Conservation (phyloP, 2,113 vertebrate genomes). For the Gopherus flavomarginatus region DNA sequence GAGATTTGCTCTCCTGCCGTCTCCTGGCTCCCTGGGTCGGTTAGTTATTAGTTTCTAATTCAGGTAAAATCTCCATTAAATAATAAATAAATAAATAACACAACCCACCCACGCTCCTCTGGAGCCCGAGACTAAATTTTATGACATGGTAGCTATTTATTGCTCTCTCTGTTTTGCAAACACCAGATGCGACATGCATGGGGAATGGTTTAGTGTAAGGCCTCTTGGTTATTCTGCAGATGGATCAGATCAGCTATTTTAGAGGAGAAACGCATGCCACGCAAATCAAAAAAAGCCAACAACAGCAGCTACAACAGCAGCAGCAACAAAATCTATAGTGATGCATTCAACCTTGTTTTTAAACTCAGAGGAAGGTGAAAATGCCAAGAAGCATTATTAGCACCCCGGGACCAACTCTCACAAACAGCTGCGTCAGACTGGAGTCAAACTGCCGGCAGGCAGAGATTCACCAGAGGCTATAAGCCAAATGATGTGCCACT, state of each 20-base stretch:
- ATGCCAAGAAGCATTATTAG: background rate
- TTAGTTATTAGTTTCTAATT: background rate
- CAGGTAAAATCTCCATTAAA: background rate
- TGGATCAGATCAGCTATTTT: constrained; percentile 61
- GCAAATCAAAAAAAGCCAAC: background rate
- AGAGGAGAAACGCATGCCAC: constrained; percentile 35
- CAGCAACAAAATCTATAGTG: background rate
- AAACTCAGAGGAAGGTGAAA: background rate
- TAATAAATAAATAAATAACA: background rate
- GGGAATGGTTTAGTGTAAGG: constrained; percentile 30
- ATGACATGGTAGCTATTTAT: constrained; percentile 3
- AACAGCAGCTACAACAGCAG: background rate
- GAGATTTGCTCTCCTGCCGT: background rate
- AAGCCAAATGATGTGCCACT: background rate
- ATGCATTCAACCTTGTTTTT: background rate
- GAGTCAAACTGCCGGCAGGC: background rate
- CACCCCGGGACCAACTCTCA: background rate
- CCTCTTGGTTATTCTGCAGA: constrained; percentile 42
- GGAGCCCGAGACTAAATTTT: background rate
- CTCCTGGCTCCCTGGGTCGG: background rate
- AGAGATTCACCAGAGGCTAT: background rate
- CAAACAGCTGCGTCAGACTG: background rate
- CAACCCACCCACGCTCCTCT: background rate
- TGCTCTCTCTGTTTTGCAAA: constrained; percentile 31
- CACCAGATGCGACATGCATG: constrained; percentile 49